These are phyloP conservation scores for Calameuta filiformis DNA, from an alignment of 2,888 invertebrate species.

Conservation along the genomic window DNA sequence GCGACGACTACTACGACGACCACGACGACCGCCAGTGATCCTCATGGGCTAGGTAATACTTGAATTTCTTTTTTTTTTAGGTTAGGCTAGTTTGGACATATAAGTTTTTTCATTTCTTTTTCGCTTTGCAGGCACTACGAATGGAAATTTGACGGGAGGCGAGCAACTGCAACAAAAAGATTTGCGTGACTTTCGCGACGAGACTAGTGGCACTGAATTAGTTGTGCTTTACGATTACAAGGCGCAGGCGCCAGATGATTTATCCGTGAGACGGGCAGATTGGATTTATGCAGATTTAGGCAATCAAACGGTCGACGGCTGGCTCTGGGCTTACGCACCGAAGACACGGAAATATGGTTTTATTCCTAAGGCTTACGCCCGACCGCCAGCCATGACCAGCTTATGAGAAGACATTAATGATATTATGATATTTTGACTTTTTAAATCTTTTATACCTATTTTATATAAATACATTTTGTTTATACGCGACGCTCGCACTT, in stretches of 20 bases:
- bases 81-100: not conserved
- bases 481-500: not conserved
- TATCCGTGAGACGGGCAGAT: conserved; percentile 90
- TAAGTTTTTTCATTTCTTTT: not conserved
- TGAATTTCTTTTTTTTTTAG: not conserved
- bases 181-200: conserved; percentile 60
- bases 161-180: conserved; percentile 57
- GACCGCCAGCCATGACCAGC: conserved; percentile 92
- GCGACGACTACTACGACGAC: conserved; percentile 55
- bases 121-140: conserved; percentile 45
- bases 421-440: conserved; percentile 32
- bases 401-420: conserved; percentile 68
- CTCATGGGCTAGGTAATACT: conserved; percentile 53
- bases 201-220: conserved; percentile 80
- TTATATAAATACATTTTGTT: conserved; percentile 39
- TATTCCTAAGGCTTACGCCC: conserved; percentile 93
- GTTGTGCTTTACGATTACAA: conserved; percentile 97
- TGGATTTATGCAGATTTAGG: conserved; percentile 95
- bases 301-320: conserved; percentile 94
- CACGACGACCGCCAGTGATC: conserved; percentile 51
- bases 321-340: conserved; percentile 95
- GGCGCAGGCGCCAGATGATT: conserved; percentile 93
- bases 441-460: conserved; percentile 48
- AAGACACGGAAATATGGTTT: conserved; percentile 93
- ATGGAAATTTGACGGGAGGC: conserved; percentile 47